Evolutionary conservation across 1,140 invertebrate genomes (phyloP), one percentile per base, ranked within the genome.

Genomic region (Drosophila parvula): DNA sequence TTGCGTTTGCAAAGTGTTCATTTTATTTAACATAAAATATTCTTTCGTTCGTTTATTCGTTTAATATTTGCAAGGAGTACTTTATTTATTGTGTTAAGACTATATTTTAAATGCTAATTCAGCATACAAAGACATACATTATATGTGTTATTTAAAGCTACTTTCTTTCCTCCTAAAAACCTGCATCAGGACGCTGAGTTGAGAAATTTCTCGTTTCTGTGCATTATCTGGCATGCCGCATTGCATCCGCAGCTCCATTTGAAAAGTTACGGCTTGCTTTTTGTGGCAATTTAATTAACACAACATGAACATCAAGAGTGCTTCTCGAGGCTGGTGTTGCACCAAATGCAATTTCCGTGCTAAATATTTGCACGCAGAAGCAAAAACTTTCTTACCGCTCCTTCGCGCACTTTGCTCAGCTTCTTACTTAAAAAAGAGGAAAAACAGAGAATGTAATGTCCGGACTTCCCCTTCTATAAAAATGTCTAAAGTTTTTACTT

Each of bases 281-380:
- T 65, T 68, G 45, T 50, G 64, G 36, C 34, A 63, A 67, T 48
- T 48, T 64, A 64, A 68, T 64, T 70, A 70, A 57, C 67, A 27
- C 34, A 57, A n/a, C 64, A 57, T 40, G 64, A 40, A 18, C 28
- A 32, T 27, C 28, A 16, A 41, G 28, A 27, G 22, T n/a, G 47
- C 62, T 47, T 38, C 43, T 65, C 27, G 12, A 27, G 56, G 43
- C 27, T 65, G 32, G 10, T 16, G 30, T 14, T 28, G n/a, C 36
- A 28, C 60, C 38, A 53, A 65, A 43, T 69, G 65, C 38, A 65
- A 44, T 69, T 69, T 70, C 28, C 64, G 28, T n/a, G 34, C 28
- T 44, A 56, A 69, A 38, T 64, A 68, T 47, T 56, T 55, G 12
- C 62, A 36, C 48, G 53, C 11, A 56, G 55, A 16, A 45, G n/a